Evolutionary conservation across 1,140 invertebrate species (phyloP).

Genomic region (Lasioglossum baleicum): DNA sequence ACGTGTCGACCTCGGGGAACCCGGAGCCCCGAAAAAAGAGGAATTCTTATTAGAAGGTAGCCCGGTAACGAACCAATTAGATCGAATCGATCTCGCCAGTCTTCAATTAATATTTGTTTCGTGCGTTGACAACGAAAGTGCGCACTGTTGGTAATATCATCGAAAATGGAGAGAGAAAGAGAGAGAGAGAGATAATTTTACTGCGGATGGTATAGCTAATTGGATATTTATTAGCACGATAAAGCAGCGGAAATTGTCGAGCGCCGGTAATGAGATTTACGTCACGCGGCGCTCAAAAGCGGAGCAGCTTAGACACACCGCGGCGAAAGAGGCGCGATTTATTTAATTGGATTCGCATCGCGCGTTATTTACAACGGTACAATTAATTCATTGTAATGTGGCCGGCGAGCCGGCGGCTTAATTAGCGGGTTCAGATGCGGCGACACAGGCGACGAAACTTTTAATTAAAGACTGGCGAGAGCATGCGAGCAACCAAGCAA

Average conservation of each 20-base stretch:
- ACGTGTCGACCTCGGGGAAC: too few species aligned
- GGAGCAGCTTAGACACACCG: background rate
- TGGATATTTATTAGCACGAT: constrained; percentile 13
- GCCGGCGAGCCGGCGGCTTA: background rate
- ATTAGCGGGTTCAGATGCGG: background rate
- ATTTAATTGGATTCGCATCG: constrained; percentile 26
- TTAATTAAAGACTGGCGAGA: constrained; percentile 26
- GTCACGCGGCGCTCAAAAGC: background rate
- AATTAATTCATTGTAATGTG: constrained; percentile 22
- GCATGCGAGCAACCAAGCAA: background rate
- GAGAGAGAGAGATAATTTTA: background rate
- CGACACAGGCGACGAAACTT: constrained; percentile 17
- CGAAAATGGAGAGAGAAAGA: background rate
- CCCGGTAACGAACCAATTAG: background rate
- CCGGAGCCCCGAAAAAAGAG: background rate
- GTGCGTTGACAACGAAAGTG: background rate
- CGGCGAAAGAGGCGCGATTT: constrained; percentile 10
- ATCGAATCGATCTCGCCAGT: background rate
- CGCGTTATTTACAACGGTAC: constrained; percentile 9
- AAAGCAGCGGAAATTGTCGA: background rate
- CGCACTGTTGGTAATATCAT: too few species aligned
- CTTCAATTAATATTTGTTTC: constrained; percentile 1
- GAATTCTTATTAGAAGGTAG: background rate
- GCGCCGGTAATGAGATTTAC: constrained; percentile 15
- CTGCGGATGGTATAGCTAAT: background rate